Percentiles rank a stretch among this genome's conserved stretches.
phyloP scores from a whole-genome alignment of 2,888 invertebrate genomes.

The Amiota communis region DNA sequence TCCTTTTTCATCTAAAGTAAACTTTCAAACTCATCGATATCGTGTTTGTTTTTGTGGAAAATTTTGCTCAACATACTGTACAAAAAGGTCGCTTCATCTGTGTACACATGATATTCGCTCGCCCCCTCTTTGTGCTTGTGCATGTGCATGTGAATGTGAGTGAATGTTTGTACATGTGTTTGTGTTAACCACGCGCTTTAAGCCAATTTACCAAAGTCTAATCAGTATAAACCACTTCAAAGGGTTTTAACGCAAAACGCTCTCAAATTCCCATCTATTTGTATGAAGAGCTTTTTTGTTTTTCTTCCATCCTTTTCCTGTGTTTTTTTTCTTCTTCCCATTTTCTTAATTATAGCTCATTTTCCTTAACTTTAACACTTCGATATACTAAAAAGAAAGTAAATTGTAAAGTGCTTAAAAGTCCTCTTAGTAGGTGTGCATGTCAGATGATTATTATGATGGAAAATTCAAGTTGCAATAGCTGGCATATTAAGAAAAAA shows the following conservation, averaged over 20 bases:
- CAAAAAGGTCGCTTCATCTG: too few relatives aligned
- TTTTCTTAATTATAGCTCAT: too few relatives aligned
- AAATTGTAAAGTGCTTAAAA: neutral
- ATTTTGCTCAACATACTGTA: neutral
- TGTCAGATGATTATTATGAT: too few relatives aligned
- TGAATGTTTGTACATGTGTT: slow-evolving; percentile 21
- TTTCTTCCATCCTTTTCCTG: neutral
- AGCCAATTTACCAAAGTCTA: slow-evolving; percentile 58
- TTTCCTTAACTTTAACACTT: too few relatives aligned
- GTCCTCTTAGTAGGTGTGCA: too few relatives aligned
- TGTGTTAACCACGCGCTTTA: slow-evolving; percentile 51
- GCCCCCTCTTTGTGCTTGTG: too few relatives aligned
- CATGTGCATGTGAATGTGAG: slow-evolving; percentile 21
- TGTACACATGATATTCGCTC: too few relatives aligned
- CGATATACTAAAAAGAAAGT: too few relatives aligned
- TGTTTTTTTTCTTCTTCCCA: neutral
- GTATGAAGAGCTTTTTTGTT: neutral
- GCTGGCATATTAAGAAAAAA: too few relatives aligned
- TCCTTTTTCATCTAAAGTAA: slow-evolving; percentile 17
- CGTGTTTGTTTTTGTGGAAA: slow-evolving; percentile 23
- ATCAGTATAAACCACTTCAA: slow-evolving; percentile 65
- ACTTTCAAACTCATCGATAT: neutral
- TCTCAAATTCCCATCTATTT: slow-evolving; percentile 57
- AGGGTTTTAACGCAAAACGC: slow-evolving; percentile 51
- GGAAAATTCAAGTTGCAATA: too few relatives aligned